Evolutionary conservation across 2,888 invertebrate genomes (phyloP), one percentile per base, ranked within the genome.

Genomic region (Aproaerema taeniolella): DNA sequence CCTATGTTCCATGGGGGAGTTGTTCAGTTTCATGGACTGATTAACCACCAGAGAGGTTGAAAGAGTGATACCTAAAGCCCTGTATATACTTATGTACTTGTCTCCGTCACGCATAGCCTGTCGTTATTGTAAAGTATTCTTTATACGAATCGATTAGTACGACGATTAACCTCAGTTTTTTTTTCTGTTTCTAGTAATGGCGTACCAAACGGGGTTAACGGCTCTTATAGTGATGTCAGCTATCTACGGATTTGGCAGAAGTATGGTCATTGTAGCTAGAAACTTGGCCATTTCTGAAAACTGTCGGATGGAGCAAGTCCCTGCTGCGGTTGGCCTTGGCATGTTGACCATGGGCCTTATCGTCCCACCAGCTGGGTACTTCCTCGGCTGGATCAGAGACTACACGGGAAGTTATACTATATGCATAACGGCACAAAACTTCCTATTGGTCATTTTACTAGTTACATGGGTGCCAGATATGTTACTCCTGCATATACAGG

Each of bases 341-440:
- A 93, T 93, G 93, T 82, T 93, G 33, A 86, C 89, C 0, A 92
- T 92, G 81, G 92, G 92, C 2, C 59, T 92, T 1, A 83, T 91
- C 20, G 91, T 92, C 0, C 89, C 92, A 4, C 89, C 89, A 1
- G 61, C 90, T 1, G 93, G 92, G 1, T 91, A 91, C 49, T 71
- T 89, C 74, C 59, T 83, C 56, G 91, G 92, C 12, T 91, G 90
- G 88, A 78, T 92, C 36, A 88, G 92, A 52, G 93, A 93, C 57
- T 88, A 81, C 39, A 89, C 90, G 1, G 79, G 72, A 10, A 92
- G 91, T 48, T 93, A 90, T 56, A 61, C 88, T 1, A 57, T 88
- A 1, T 91, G 91, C 43, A 89, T 93, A 46, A 90, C 92, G 43
- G 88, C 89, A 0, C 90, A 92, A 57, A 90, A 90, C 58, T 48